These are phyloP conservation scores for Catostomus latipinnis DNA, from an alignment of 2,797 vertebrate species.

Conservation along the genomic window DNA sequence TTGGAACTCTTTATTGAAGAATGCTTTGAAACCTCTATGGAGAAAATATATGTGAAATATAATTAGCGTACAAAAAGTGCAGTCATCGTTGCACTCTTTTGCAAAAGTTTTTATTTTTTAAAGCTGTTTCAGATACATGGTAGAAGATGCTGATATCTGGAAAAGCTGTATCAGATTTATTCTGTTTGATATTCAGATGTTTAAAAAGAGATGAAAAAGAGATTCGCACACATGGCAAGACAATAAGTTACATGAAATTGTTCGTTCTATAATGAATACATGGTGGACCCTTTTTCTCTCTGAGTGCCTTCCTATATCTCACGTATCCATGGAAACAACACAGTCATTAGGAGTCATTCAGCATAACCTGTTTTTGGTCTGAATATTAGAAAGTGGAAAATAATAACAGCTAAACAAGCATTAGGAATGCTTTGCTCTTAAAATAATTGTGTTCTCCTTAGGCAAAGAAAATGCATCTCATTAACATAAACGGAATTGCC, in stretches of 20 bases:
- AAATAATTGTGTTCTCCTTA: conserved; percentile 51
- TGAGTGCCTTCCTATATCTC: conserved; percentile 52
- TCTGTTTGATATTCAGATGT: not conserved
- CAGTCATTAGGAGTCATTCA: conserved; percentile 58
- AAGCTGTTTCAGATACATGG: not conserved
- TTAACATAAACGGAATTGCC: conserved; percentile 46
- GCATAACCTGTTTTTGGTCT: conserved; percentile 57
- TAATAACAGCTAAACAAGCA: conserved; percentile 46
- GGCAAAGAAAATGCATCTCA: conserved; percentile 35
- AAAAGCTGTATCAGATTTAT: not conserved
- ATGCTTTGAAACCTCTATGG: too few relatives aligned
- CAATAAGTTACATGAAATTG: not conserved
- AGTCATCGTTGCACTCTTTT: too few relatives aligned
- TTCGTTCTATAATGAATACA: conserved; percentile 46
- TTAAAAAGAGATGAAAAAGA: not conserved
- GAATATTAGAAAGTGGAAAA: conserved; percentile 55
- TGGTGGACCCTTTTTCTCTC: conserved; percentile 38
- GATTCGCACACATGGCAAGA: not conserved
- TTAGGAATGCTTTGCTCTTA: conserved; percentile 48
- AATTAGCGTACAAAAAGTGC: too few relatives aligned
- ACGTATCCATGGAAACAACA: conserved; percentile 65
- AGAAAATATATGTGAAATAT: too few relatives aligned
- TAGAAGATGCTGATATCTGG: not conserved
- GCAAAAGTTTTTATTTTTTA: not conserved
- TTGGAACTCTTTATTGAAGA: not conserved